Conservation (phyloP, 2,888 invertebrate species). For the Lottia gigantea region DNA sequence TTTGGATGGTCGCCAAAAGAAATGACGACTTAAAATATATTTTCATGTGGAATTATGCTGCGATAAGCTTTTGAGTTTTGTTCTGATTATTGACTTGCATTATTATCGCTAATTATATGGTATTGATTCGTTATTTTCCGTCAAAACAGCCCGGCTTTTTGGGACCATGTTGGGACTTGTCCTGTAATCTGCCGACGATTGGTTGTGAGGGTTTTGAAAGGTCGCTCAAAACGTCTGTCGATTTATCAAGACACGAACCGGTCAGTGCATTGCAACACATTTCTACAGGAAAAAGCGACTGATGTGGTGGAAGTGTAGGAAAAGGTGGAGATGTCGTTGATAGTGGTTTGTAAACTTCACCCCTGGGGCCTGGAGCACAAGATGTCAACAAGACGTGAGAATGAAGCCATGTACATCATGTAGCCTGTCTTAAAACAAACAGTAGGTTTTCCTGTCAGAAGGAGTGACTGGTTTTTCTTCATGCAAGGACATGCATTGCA, state of each 20-base stretch:
- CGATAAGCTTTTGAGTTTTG: too few species aligned
- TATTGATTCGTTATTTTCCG: background rate
- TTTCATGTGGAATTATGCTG: too few species aligned
- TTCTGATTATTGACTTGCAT: too few species aligned
- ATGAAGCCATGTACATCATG: background rate
- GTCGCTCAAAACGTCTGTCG: too few species aligned
- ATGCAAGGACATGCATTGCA: conserved; percentile 1
- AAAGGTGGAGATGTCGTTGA: background rate
- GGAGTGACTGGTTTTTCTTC: background rate
- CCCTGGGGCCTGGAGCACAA: background rate
- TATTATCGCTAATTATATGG: too few species aligned
- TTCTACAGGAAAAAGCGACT: background rate
- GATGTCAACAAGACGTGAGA: background rate
- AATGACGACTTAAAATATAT: background rate
- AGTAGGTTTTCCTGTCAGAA: background rate
- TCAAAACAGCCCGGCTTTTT: background rate
- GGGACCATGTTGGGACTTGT: background rate
- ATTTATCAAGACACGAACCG: background rate
- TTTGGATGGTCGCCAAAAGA: background rate
- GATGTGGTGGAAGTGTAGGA: background rate
- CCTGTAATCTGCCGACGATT: background rate
- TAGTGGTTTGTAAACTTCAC: background rate
- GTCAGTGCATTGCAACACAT: background rate
- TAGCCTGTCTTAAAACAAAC: background rate
- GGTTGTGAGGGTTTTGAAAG: background rate